Base-by-base conservation (phyloP, 2,113 vertebrate species). In the Hippocampus mohnikei region DNA sequence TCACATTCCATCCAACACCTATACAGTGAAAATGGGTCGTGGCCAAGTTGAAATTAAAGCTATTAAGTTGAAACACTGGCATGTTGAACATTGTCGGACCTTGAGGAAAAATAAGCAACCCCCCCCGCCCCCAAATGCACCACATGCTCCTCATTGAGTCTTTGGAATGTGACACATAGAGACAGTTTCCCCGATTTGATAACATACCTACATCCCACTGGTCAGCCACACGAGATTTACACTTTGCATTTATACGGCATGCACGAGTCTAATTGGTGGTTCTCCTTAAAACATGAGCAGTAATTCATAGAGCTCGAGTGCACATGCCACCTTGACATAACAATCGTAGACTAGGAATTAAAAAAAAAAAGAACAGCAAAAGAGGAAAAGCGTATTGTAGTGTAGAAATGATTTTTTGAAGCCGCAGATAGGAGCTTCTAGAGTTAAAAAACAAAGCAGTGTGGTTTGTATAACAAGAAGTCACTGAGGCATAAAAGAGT, bases 141-240 rank as follows among this genome's bases (percentile, higher is more conserved):
- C 67, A 75, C 77, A 63, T 68, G 80, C 73, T 50, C 62, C 42
- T 48, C n/a, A 75, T 67, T 68, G 56, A 80, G 75, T 90, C 89
- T 90, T 91, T 91, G 90, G 91, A 91, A 91, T 91, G 87, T 88
- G 83, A 85, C 69, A 86, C 83, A 84, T 72, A 20, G 16, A 48
- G 13, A 60, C 27, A 33, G 23, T 27, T 46, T 44, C n/a, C 67
- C 37, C 52, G 42, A 27, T 46, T 37, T 15, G 52, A 13, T 67
- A 33, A 50, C 46, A 25, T n/a, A 4, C 23, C 23, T 5, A 27
- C 42, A 18, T 66, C 64, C 20, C 11, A 37, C 64, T 46, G 12
- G 56, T 64, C 50, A 50, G 27, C 16, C 46, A 40, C 20, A 68
- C 11, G 79, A 66, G 18, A 67, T 76, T 59, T 64, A 29, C 27